Conservation (phyloP, 1,140 invertebrate species). For the Apolygus lucorum region DNA sequence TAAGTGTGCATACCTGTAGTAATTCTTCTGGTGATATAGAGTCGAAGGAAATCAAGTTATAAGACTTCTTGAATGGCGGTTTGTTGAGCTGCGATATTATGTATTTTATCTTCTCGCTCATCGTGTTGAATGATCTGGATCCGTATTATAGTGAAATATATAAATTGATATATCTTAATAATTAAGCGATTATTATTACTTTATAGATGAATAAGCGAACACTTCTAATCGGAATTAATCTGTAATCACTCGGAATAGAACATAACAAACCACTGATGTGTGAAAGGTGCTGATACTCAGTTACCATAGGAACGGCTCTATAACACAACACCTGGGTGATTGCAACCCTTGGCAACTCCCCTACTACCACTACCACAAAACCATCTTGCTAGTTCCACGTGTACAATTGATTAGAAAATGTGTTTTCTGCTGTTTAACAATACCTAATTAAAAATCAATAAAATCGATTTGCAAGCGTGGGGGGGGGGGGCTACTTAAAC, state of each 20-base stretch:
- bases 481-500: no score
- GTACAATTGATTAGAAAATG: no score
- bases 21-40: slow-evolving; percentile 63
- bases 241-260: neutral
- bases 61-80: slow-evolving; percentile 61
- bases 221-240: neutral
- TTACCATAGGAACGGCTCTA: no score
- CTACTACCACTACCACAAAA: no score
- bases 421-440: no score
- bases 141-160: neutral
- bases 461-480: no score
- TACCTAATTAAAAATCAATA: no score
- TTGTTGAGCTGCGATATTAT: slow-evolving; percentile 69
- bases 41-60: slow-evolving; percentile 78
- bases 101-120: slow-evolving; percentile 67
- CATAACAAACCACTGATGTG: neutral
- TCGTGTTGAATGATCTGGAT: slow-evolving; percentile 12
- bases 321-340: no score
- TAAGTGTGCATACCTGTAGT: slow-evolving; percentile 54
- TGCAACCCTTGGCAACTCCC: no score
- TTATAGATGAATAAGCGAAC: neutral
- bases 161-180: neutral
- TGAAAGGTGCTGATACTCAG: neutral
- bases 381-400: no score
- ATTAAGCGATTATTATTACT: neutral